These are phyloP conservation scores for Polypterus bichir DNA, from an alignment of 2,113 vertebrate species.

Conservation along the genomic window DNA sequence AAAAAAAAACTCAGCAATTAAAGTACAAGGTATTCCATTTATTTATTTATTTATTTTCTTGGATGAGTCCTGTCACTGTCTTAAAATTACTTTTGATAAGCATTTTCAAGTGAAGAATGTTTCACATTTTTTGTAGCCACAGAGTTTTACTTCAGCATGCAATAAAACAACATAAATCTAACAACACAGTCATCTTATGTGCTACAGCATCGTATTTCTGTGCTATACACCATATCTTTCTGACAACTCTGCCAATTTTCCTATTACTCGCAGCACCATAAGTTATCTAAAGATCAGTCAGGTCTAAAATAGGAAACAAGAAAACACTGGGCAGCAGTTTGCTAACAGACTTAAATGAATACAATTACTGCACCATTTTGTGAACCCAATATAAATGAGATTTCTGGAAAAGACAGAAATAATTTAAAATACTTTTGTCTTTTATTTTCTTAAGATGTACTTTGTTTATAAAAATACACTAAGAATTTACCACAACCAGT, in stretches of 20 bases:
- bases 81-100: constrained; percentile 55
- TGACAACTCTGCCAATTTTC: constrained; percentile 93
- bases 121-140: constrained; percentile 50
- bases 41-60: constrained; percentile 29
- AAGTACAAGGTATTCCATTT: constrained; percentile 22
- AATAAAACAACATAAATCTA: constrained; percentile 70
- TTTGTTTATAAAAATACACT: too few species aligned
- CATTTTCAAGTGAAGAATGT: constrained; percentile 45
- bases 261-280: constrained; percentile 83
- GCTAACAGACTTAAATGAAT: constrained; percentile 54
- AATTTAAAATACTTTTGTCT: too few species aligned
- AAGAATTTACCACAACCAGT: too few species aligned
- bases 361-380: too few species aligned
- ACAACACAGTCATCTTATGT: constrained; percentile 59
- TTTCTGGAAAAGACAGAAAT: too few species aligned
- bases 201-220: constrained; percentile 49
- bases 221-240: constrained; percentile 75
- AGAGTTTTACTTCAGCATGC: constrained; percentile 57
- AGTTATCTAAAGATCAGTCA: constrained; percentile 75
- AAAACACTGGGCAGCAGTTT: constrained; percentile 46
- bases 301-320: constrained; percentile 76
- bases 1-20: background rate
- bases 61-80: constrained; percentile 43
- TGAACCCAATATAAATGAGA: too few species aligned
- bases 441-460: too few species aligned